Base-by-base conservation (phyloP, 2,797 vertebrate species). In the Anabacerthia variegaticeps region DNA sequence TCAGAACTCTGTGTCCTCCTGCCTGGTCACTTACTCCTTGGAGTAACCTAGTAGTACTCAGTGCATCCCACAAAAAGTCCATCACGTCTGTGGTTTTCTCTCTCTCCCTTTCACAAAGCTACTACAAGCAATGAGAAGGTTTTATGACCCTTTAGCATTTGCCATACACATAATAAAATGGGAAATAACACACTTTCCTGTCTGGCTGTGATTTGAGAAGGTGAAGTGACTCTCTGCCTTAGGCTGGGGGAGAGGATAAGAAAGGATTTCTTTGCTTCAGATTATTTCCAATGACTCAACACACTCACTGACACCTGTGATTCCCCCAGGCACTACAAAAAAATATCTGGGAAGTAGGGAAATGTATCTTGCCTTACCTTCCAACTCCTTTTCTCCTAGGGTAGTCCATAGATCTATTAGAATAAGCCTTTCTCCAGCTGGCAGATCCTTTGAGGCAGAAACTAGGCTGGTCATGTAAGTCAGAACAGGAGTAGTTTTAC, bases 311-410 rank as follows among this genome's bases (percentile, higher is more conserved):
- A 5, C 36, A 51, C 18, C 39, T 89, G 81, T 19, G 56, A 48
- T 69, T 81, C 88, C 69, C 73, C 69, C 86, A 23, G 59, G 69
- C 24, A 39, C 80, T 67, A 86, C 62, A 62, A 78, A 74, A 74
- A 73, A 75, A 2, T 36, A 90, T 13, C 90, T 90, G 80, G 84
- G 88, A 88, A 95, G 80, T 63, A 96, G 95, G 94, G 95, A 96
- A 97, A 95, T 55, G 26, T 44, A 92, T 88, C 94, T 95, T 95
- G 92, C 95, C 96, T 96, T 97, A 97, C 96, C 96, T 97, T 93
- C 61, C 93, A 93, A 88, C 88, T 94, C 54, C 96, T 94, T 95
- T 72, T 95, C 94, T 96, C 94, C 92, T 95, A 95, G 90, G 92
- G 94, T 22, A 96, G 93, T 96, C 93, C 93, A 96, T 73, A 96